Conservation (phyloP, 2,888 invertebrate genomes). For the Andrena fulva region DNA sequence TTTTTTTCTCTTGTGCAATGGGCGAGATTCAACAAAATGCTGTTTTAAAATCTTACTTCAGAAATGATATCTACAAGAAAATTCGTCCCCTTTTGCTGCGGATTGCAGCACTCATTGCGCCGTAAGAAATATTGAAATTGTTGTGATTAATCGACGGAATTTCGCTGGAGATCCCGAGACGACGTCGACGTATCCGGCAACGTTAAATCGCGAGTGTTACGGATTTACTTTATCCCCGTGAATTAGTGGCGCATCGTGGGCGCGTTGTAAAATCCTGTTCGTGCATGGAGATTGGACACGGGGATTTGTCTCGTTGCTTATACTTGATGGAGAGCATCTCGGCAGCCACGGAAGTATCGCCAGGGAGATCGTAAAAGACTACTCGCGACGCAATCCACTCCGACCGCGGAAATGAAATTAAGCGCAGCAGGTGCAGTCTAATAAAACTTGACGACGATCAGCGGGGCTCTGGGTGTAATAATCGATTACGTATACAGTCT, state of each 20-base stretch:
- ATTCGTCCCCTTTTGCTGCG: not conserved
- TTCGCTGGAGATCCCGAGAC: not conserved
- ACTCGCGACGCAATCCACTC: slow-evolving; percentile 31
- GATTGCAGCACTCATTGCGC: not conserved
- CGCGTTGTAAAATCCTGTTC: not conserved
- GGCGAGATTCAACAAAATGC: not conserved
- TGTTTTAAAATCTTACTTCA: not conserved
- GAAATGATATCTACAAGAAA: not conserved
- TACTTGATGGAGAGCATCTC: slow-evolving; percentile 32
- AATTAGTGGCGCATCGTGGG: not conserved
- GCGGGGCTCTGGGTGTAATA: slow-evolving; percentile 6
- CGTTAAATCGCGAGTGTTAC: not conserved
- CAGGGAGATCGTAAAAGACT: slow-evolving; percentile 15
- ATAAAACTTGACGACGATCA: slow-evolving; percentile 54
- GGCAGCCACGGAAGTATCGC: slow-evolving; percentile 1
- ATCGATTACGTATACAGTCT: slow-evolving; percentile 14
- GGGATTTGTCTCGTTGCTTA: slow-evolving; percentile 37
- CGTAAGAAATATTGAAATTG: not conserved
- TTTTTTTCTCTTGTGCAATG: too few species aligned
- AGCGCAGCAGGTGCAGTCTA: slow-evolving; percentile 45
- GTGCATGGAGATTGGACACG: slow-evolving; percentile 8
- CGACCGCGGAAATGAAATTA: slow-evolving; percentile 50
- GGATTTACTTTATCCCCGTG: not conserved
- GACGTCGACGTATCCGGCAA: not conserved
- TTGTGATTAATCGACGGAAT: not conserved